Evolutionary conservation across 2,113 vertebrate genomes (phyloP).

Genomic region (Ochotona curzoniae): DNA sequence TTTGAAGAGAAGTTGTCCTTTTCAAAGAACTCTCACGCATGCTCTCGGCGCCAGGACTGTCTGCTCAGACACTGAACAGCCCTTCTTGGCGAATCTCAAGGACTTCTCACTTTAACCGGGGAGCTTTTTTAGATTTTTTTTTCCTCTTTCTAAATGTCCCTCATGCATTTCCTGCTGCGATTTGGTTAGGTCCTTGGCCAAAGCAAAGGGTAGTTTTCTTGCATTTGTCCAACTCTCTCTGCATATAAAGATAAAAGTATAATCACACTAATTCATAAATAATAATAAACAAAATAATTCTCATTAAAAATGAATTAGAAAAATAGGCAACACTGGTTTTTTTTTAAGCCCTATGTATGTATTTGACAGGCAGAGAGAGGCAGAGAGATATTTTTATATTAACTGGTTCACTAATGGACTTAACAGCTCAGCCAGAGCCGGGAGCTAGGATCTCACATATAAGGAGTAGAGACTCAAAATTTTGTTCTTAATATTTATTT

Average conservation of each 20-base stretch:
- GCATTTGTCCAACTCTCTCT: conserved; percentile 31
- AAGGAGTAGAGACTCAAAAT: too few species aligned
- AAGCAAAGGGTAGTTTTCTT: conserved; percentile 17
- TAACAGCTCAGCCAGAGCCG: too few species aligned
- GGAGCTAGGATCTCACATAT: too few species aligned
- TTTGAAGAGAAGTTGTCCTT: conserved; percentile 63
- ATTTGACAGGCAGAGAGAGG: too few species aligned
- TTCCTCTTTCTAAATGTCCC: conserved; percentile 64
- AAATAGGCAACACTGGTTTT: neutral
- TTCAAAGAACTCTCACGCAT: conserved; percentile 60
- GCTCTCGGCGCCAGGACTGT: neutral
- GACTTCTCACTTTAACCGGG: conserved; percentile 53
- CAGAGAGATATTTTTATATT: too few species aligned
- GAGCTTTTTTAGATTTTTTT: conserved; percentile 44
- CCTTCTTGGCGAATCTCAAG: conserved; percentile 57
- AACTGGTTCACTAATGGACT: too few species aligned
- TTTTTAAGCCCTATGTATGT: too few species aligned
- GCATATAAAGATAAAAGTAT: neutral
- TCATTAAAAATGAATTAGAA: neutral
- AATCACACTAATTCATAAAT: neutral
- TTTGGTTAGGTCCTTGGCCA: neutral
- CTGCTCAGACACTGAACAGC: conserved; percentile 1
- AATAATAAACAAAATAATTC: neutral
- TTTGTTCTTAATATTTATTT: too few species aligned
- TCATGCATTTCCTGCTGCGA: conserved; percentile 48